These are phyloP conservation scores for Rotaria magnacalcarata DNA, from an alignment of 2,888 invertebrate genomes.

Conservation along the genomic window DNA sequence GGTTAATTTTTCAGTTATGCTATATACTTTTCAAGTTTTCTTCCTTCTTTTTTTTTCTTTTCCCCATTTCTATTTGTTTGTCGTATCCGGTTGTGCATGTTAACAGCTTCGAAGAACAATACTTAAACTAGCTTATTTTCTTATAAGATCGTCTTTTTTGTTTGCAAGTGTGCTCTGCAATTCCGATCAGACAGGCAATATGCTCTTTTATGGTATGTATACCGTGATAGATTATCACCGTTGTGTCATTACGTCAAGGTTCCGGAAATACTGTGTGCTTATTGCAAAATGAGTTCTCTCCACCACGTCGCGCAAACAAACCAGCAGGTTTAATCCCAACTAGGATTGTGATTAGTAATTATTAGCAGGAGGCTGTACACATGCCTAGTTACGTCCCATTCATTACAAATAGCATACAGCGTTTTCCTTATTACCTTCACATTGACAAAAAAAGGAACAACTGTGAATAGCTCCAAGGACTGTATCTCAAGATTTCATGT, in stretches of 20 bases:
- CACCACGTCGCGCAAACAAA: constrained; percentile 1
- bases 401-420: background rate
- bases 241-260: constrained; percentile 12
- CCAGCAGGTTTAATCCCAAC: background rate
- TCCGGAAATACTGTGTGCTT: constrained; percentile 4
- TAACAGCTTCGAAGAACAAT: background rate
- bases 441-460: background rate
- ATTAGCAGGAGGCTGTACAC: background rate
- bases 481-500: background rate
- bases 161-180: background rate
- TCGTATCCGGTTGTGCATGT: background rate
- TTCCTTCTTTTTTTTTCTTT: background rate
- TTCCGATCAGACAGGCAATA: background rate
- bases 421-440: background rate
- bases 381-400: background rate
- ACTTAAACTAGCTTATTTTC: constrained; percentile 15
- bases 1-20: background rate
- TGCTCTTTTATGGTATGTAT: background rate
- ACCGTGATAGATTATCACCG: constrained; percentile 6
- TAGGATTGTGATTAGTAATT: background rate
- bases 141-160: background rate
- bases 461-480: background rate
- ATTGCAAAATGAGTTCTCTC: background rate
- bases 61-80: background rate
- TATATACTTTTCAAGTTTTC: background rate